Percentiles rank a stretch among this genome's conserved stretches.
These are phyloP conservation scores for Lagocephalus sceleratus DNA, from an alignment of 2,797 vertebrate genomes.

Conservation along the genomic window DNA sequence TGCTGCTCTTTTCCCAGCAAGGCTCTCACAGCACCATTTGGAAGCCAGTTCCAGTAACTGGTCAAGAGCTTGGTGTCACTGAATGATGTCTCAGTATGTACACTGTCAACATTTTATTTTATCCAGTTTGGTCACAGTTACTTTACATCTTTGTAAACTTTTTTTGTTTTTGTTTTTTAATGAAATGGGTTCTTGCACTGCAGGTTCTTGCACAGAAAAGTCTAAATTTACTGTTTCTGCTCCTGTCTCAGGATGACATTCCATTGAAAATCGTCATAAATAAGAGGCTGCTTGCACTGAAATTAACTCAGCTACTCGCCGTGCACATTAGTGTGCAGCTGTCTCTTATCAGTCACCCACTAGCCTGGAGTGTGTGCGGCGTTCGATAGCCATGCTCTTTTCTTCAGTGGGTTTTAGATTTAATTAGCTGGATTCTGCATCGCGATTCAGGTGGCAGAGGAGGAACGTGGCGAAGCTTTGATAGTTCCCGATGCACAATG, in stretches of 20 bases:
- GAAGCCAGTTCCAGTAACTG: too few relatives aligned
- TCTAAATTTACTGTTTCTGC: neutral
- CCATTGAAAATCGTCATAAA: neutral
- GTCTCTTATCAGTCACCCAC: conserved; percentile 16
- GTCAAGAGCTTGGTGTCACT: too few relatives aligned
- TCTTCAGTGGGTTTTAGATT: conserved; percentile 15
- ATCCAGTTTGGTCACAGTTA: too few relatives aligned
- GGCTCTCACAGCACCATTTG: too few relatives aligned
- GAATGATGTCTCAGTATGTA: too few relatives aligned
- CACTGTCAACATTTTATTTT: too few relatives aligned
- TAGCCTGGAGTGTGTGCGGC: conserved; percentile 13
- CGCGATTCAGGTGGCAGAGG: neutral
- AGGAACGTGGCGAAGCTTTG: neutral
- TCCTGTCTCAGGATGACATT: neutral
- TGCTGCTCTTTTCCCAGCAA: neutral
- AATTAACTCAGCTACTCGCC: neutral
- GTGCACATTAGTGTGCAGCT: conserved; percentile 11
- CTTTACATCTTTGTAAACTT: too few relatives aligned
- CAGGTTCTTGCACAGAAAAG: too few relatives aligned
- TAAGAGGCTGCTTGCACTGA: neutral
- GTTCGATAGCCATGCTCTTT: conserved; percentile 1
- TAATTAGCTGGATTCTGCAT: conserved; percentile 8
- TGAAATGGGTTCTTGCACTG: neutral
- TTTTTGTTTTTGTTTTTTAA: neutral
- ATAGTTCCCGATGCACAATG: neutral